Base-by-base conservation (phyloP, 2,888 invertebrate genomes). In the Drosophila lutescens region DNA sequence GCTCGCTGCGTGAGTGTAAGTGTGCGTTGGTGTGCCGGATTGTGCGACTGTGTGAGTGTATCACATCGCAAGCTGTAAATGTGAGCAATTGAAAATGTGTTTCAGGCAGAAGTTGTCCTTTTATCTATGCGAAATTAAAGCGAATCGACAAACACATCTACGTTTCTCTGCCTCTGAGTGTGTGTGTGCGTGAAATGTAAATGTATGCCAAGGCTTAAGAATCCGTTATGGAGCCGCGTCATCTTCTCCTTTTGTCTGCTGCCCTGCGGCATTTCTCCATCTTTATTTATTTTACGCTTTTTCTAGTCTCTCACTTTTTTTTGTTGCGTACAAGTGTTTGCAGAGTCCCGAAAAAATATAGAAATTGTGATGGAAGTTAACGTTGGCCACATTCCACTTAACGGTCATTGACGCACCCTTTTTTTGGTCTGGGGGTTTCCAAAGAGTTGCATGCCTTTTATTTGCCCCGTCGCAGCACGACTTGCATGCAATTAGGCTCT, bases 391-490 rank as follows among this genome's bases (percentile, higher is more conserved):
- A 87, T 49, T 76, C 79, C 68, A 84, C 55, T 78, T 85, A 81
- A 69, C 79, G 88, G 82, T 87, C 88, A 85, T 82, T 82, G 81
- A 87, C 88, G 73, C 62, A 75, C 36, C 65, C 51, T 15, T 17
- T 13, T 26, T 49, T 67, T 54, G 57, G 54, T 72, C 62, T 56
- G 62, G 61, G 51, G 32, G 10, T 32, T 10, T 10, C 9, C 4
- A 56, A 55, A n/a, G n/a, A n/a, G 53, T 82, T 76, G 79, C 80
- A 80, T 73, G 85, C 59, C 66, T 26, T 53, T 32, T 32, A 43
- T 54, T 36, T 51, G 49, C 44, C 49, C 65, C 30, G n/a, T 13
- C 30, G 55, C 51, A n/a, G 36, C 53, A 73, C 63, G 56, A 54
- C 47, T 50, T 51, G 71, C 75, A 74, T 74, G 80, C 68, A 76